Evolutionary conservation across 2,113 vertebrate genomes (phyloP).

Genomic region (Laterallus jamaicensis): DNA sequence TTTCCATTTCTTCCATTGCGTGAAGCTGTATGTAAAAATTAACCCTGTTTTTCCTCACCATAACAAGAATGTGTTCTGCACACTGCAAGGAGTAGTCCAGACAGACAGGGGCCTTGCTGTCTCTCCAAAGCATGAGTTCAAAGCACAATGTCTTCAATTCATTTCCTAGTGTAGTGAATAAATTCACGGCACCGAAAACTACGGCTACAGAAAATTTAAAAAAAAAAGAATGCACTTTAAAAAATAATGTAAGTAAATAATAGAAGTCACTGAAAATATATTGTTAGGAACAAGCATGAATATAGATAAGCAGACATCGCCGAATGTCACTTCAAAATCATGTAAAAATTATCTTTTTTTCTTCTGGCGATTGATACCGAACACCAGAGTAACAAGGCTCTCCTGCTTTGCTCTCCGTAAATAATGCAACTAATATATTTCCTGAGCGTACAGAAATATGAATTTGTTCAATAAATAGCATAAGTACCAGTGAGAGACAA

Average conservation of each 20-base stretch:
- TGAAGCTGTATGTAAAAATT: background rate
- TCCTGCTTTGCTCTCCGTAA: background rate
- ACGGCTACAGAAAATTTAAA: background rate
- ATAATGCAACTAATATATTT: background rate
- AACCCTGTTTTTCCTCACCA: background rate
- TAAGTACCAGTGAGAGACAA: background rate
- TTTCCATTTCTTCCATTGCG: background rate
- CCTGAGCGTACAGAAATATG: background rate
- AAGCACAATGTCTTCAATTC: background rate
- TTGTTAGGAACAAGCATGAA: background rate
- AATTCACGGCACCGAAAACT: background rate
- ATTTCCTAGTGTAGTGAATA: background rate
- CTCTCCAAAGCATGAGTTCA: background rate
- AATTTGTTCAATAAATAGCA: background rate
- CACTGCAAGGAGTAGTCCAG: background rate
- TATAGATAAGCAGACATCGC: background rate
- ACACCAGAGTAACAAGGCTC: background rate
- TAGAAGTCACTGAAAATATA: constrained; percentile 1
- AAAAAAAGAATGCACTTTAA: background rate
- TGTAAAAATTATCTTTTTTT: background rate
- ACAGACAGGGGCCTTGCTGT: background rate
- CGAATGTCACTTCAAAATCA: background rate
- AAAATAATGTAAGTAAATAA: background rate
- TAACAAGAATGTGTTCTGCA: background rate
- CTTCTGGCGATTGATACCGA: background rate